These are phyloP conservation scores for Hydroisotoma schaefferi DNA, from an alignment of 2,888 invertebrate genomes.

Conservation along the genomic window DNA sequence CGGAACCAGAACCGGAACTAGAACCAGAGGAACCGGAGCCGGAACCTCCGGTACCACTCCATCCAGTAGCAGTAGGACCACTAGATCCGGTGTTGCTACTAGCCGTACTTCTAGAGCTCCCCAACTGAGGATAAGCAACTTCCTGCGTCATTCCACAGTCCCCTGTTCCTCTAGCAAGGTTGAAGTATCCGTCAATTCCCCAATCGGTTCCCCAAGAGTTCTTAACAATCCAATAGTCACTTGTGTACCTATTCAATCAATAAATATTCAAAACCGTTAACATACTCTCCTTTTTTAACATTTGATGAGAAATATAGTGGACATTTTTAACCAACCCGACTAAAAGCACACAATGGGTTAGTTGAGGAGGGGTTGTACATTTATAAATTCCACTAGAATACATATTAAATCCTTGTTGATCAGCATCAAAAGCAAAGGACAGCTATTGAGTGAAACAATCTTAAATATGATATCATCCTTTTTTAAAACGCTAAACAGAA, in stretches of 20 bases:
- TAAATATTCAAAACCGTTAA: too few species aligned
- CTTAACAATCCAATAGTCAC: background rate
- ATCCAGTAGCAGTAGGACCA: too few species aligned
- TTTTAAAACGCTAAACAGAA: background rate
- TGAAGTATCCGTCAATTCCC: background rate
- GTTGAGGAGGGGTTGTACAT: background rate
- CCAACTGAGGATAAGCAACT: background rate
- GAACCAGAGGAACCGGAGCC: too few species aligned
- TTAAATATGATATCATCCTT: too few species aligned
- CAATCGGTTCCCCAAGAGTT: conserved; percentile 1
- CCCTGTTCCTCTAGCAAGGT: background rate
- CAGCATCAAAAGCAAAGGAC: background rate
- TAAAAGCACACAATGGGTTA: background rate
- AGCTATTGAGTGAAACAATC: background rate
- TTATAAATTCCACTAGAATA: background rate
- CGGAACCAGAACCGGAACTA: too few species aligned
- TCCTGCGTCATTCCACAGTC: background rate
- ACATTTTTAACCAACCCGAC: too few species aligned
- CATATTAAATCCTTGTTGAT: background rate
- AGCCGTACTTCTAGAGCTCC: too few species aligned
- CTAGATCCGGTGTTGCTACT: too few species aligned
- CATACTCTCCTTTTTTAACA: too few species aligned
- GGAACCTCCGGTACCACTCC: too few species aligned
- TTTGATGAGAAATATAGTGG: too few species aligned
- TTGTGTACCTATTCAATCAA: too few species aligned